phyloP scores from a whole-genome alignment of 2,888 invertebrate genomes.

The Sclerodermus sp. region DNA sequence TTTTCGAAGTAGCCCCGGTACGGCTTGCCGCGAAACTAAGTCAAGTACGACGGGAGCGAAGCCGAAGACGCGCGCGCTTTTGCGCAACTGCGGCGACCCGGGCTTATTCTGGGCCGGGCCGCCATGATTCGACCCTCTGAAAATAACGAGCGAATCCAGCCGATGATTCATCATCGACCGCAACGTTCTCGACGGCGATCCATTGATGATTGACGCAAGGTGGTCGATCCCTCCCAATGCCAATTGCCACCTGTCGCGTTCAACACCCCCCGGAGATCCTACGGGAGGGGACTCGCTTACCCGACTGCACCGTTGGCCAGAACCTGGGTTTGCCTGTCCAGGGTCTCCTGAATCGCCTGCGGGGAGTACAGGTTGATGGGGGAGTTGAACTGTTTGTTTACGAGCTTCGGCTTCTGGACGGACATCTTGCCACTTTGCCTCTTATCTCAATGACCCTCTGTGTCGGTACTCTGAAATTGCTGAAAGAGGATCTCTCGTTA shows the following conservation, averaged over 20 bases:
- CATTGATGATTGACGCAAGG: too few species aligned
- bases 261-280: too few species aligned
- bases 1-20: constrained; percentile 15
- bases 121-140: constrained; percentile 45
- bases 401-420: constrained; percentile 69
- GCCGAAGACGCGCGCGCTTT: constrained; percentile 23
- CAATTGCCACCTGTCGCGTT: too few species aligned
- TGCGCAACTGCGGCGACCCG: constrained; percentile 31
- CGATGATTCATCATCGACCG: constrained; percentile 20
- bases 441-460: background rate
- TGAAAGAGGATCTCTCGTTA: too few species aligned
- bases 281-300: too few species aligned
- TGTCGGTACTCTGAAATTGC: too few species aligned
- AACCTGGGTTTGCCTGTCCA: constrained; percentile 76
- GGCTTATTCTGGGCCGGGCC: too few species aligned
- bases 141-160: constrained; percentile 37
- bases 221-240: too few species aligned
- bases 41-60: constrained; percentile 38
- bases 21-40: constrained; percentile 37
- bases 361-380: constrained; percentile 84
- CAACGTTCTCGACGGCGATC: too few species aligned
- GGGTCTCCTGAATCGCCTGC: constrained; percentile 77
- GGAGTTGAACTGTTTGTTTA: constrained; percentile 88
- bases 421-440: constrained; percentile 63
- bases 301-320: constrained; percentile 79